phyloP scores from a whole-genome alignment of 2,797 vertebrate species.

The Salarias fasciatus region DNA sequence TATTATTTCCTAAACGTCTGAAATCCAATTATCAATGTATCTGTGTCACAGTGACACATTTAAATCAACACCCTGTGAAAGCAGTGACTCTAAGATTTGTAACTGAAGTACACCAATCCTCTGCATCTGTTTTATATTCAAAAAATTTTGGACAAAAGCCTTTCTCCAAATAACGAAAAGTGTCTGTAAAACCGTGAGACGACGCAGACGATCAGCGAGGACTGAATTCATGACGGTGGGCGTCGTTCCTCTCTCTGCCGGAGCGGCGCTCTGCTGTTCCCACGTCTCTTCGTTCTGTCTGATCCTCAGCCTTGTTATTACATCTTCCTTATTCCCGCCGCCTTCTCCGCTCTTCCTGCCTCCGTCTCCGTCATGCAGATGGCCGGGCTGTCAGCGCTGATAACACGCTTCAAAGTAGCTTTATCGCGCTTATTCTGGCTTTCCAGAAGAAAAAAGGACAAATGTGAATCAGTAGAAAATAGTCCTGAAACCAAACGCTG shows the following conservation, averaged over 20 bases:
- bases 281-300: conserved; percentile 1
- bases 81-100: no score
- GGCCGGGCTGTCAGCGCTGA: conserved; percentile 14
- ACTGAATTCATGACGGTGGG: background rate
- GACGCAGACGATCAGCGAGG: background rate
- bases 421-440: conserved; percentile 10
- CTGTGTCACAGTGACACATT: background rate
- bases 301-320: conserved; percentile 33
- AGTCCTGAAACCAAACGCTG: conserved; percentile 1
- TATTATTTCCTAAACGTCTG: no score
- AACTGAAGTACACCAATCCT: no score
- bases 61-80: background rate
- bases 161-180: background rate
- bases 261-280: conserved; percentile 7
- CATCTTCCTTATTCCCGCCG: conserved; percentile 17
- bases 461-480: conserved; percentile 1
- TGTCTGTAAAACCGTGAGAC: background rate
- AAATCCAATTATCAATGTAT: no score
- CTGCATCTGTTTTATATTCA: no score
- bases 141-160: no score
- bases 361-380: conserved; percentile 31
- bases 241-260: background rate
- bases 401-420: conserved; percentile 34
- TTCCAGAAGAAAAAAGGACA: background rate
- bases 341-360: background rate